Evolutionary conservation across 2,113 vertebrate species (phyloP), one percentile per base, ranked within the genome.

Genomic region (Callipepla squamata): DNA sequence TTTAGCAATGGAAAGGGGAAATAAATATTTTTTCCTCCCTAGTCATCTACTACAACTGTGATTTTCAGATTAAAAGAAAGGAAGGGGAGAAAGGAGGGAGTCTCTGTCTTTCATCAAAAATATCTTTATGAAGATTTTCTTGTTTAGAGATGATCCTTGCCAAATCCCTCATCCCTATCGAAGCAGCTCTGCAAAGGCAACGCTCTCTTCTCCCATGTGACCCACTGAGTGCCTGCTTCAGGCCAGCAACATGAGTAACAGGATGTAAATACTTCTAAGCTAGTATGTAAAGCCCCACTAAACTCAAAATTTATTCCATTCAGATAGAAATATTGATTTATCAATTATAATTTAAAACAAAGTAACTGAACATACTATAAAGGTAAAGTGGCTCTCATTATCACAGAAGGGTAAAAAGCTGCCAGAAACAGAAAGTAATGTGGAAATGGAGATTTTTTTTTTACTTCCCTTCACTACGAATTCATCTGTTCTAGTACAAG

Each of bases 251-350:
- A 72, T 70, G 4, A 93, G 87, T 47, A 91, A 94, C 87, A 95
- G 84, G 87, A 95, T 92, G 83, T 70, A 68, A 92, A 91, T 77
- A 47, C 77, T 67, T 87, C 26, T 25, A 48, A 89, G 61, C 72
- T 70, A 19, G 75, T 40, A 36, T 78, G 59, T 4, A 67, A 89
- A 82, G 47, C 13, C 47, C 36, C n/a, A n/a, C 15, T 87, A 45
- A 80, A 79, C 70, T 90, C 14, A 82, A 63, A 59, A 32, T 59
- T 78, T 70, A 36, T 73, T 91, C 68, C 59, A 80, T 89, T 70
- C 77, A 47, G 50, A 77, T 23, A 13, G 25, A 82, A 82, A 58
- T 21, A 28, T 30, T 48, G n/a, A 28, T 13, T 82, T 69, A 63
- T 69, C 38, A 61, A 48, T 58, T 87, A 21, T 32, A 3, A 36